Base-by-base conservation (phyloP, 1,140 invertebrate species). In the Lepidurus apus region DNA sequence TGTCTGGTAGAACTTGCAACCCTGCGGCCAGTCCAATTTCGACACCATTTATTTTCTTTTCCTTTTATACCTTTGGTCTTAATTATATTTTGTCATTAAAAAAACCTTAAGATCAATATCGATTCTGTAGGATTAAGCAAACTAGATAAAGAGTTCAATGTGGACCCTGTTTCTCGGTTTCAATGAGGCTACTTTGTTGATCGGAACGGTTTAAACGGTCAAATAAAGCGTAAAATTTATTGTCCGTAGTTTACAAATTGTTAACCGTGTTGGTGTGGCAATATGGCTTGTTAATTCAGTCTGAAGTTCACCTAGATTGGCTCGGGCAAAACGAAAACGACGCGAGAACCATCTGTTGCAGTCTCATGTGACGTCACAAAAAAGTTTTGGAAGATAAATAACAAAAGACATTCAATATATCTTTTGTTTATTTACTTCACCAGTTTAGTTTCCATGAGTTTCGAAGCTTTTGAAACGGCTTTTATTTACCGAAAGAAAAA, bases 231-330 rank as follows among this genome's bases (percentile, higher is more conserved):
- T 34, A 34, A 34, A 34, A 34, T 34, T 4, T 34, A 34, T 34
- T 34, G 34, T 34, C 34, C 34, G 34, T 34, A 34, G 34, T 34
- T 34, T 34, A 3, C 34, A 2, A 34, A 34, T 34, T 34, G 2
- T 34, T 4, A 34, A 34, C 34, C 34, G 34, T 3, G 34, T 34
- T 34, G 2, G 34, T 34, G 34, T 34, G 34, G 34, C 34, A 34
- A 34, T 34, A 4, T 34, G 3, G 34, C 34, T 34, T 65, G 53
- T 17, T 65, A 65, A 65, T 65, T 65, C 13, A 21, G 53, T 21
- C 21, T 65, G 53, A 65, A 65, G 53, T 65, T 65, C 53, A 65
- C 53, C 53, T 65, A 65, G 53, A 65, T 65, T 65, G 5, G 53
- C 53, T 21, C 53, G 21, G 13, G 17, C 6, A 21, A 65, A 65